These are phyloP conservation scores for Cydia strobilella DNA, from an alignment of 1,140 invertebrate species.

Conservation along the genomic window DNA sequence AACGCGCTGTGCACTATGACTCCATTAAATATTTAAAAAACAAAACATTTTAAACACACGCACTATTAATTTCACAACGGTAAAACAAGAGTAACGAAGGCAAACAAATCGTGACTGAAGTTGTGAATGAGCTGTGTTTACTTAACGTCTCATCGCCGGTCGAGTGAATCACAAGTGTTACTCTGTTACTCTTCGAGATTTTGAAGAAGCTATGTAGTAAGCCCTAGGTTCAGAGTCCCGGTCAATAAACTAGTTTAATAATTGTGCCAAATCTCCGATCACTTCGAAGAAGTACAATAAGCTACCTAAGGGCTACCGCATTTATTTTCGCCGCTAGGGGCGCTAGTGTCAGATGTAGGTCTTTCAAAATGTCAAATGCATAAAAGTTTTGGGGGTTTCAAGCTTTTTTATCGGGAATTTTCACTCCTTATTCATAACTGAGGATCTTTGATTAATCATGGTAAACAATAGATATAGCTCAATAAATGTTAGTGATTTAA, in stretches of 20 bases:
- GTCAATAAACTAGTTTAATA: neutral
- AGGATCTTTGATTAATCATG: too few relatives aligned
- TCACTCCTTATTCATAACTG: too few relatives aligned
- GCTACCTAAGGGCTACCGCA: too few relatives aligned
- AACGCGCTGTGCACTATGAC: neutral
- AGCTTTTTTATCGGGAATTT: too few relatives aligned
- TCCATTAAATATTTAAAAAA: neutral
- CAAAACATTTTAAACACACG: neutral
- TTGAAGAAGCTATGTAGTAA: neutral
- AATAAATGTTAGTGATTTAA: too few relatives aligned
- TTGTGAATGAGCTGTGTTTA: constrained; percentile 1
- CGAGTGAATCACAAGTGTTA: neutral
- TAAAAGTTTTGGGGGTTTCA: too few relatives aligned
- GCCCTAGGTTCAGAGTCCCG: neutral
- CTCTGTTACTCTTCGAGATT: neutral
- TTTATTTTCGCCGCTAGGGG: too few relatives aligned
- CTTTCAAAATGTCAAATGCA: too few relatives aligned
- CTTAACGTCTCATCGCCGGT: constrained; percentile 1
- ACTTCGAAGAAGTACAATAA: neutral
- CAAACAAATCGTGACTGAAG: neutral
- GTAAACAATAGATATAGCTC: too few relatives aligned
- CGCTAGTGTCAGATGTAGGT: too few relatives aligned
- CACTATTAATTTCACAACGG: neutral
- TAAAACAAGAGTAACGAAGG: neutral
- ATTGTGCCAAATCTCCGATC: too few relatives aligned